These are phyloP conservation scores for Coenobita brevimanus DNA, from an alignment of 1,140 invertebrate species.

Conservation along the genomic window DNA sequence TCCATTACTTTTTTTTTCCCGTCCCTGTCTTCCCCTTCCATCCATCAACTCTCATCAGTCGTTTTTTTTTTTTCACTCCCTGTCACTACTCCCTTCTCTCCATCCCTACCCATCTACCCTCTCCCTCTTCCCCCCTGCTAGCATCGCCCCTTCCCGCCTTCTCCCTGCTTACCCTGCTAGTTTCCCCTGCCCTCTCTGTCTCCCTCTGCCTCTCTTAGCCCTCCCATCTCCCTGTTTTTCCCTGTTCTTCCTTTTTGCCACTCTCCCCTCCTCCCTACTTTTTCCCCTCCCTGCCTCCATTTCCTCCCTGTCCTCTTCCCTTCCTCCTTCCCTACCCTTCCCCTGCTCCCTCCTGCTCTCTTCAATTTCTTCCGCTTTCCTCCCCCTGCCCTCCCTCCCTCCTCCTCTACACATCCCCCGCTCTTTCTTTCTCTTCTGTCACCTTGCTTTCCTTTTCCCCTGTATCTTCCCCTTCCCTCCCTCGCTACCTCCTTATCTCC, in stretches of 20 bases:
- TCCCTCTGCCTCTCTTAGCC: not conserved
- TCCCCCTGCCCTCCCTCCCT: not conserved
- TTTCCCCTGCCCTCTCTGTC: not conserved
- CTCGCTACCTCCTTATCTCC: not conserved
- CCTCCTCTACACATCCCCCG: not conserved
- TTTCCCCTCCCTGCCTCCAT: not conserved
- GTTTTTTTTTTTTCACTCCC: not conserved
- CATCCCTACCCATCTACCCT: not conserved
- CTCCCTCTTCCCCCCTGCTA: not conserved
- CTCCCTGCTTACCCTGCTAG: not conserved
- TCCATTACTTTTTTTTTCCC: not conserved
- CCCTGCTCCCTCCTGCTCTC: not conserved
- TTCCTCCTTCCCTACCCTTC: not conserved
- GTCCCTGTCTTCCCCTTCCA: not conserved
- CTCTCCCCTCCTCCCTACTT: not conserved
- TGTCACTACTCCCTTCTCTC: not conserved
- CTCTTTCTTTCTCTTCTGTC: not conserved
- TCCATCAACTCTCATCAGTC: not conserved
- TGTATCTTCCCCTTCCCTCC: not conserved
- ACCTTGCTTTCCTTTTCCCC: not conserved
- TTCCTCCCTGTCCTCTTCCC: not conserved
- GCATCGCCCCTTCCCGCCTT: not conserved
- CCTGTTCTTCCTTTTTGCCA: not conserved
- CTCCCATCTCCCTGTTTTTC: not conserved
- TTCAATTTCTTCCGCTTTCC: not conserved